Evolutionary conservation across 2,888 invertebrate species (phyloP).

Genomic region (Eupithecia vulgata): DNA sequence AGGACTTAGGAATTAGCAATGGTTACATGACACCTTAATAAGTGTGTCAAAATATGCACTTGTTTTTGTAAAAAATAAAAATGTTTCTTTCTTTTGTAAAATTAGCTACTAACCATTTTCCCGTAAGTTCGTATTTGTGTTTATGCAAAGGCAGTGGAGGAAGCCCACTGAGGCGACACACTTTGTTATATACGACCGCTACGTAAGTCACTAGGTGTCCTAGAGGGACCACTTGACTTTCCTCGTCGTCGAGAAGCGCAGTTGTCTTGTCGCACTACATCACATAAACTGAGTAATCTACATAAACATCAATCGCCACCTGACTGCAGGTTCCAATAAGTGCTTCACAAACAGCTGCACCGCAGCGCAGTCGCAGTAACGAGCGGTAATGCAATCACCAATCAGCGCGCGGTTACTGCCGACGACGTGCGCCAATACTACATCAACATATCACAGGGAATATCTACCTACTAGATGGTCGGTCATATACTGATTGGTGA

Average conservation of each 20-base stretch:
- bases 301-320: not conserved
- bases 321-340: constrained; percentile 15
- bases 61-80: too few species aligned
- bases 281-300: not conserved
- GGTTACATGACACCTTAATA: not conserved
- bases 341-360: constrained; percentile 20
- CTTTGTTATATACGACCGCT: too few species aligned
- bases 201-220: too few species aligned
- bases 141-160: too few species aligned
- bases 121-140: too few species aligned
- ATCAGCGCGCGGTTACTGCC: constrained; percentile 19
- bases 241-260: not conserved
- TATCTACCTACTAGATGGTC: not conserved
- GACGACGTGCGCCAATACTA: constrained; percentile 3
- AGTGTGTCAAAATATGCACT: not conserved
- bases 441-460: not conserved
- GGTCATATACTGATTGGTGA: not conserved
- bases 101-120: too few species aligned
- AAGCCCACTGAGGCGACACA: too few species aligned
- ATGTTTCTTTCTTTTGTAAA: too few species aligned
- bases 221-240: not conserved
- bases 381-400: constrained; percentile 29
- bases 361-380: constrained; percentile 24
- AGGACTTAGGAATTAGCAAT: not conserved
- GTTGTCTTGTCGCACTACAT: not conserved